Evolutionary conservation across 2,888 invertebrate genomes (phyloP).

Genomic region (Hirtodrosophila confusa): DNA sequence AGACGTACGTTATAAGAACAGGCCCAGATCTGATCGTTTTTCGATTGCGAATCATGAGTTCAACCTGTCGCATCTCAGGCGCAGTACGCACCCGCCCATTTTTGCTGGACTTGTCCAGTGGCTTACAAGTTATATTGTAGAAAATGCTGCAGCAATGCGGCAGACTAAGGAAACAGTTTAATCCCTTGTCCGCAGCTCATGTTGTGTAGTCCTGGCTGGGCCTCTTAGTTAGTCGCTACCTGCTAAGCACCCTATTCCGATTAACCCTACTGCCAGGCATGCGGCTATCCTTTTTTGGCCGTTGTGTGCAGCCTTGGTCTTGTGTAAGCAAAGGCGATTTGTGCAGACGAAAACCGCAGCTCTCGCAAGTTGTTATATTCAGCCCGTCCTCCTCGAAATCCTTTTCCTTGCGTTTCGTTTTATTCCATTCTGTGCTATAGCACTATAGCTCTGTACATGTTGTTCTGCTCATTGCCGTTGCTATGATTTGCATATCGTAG

Average conservation of each 20-base stretch:
- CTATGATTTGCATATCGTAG: conserved; percentile 78
- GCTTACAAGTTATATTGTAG: conserved; percentile 7
- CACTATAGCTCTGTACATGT: conserved; percentile 29
- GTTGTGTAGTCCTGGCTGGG: conserved; percentile 20
- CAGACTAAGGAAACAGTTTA: conserved; percentile 41
- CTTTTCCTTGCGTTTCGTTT: conserved; percentile 61
- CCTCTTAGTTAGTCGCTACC: conserved; percentile 43
- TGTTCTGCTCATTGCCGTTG: conserved; percentile 60
- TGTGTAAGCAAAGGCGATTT: conserved; percentile 77
- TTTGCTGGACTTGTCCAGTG: not conserved
- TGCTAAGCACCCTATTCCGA: conserved; percentile 37
- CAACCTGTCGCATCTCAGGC: not conserved
- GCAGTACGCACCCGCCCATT: conserved; percentile 14
- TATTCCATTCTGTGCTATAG: conserved; percentile 40
- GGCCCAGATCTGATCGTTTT: conserved; percentile 3
- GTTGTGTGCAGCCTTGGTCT: conserved; percentile 62
- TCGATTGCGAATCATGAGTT: too few relatives aligned
- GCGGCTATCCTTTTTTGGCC: conserved; percentile 28
- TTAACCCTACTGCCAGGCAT: conserved; percentile 17
- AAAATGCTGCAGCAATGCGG: conserved; percentile 44
- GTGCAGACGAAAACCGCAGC: conserved; percentile 72
- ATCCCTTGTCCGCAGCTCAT: conserved; percentile 52
- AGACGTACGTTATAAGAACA: too few relatives aligned
- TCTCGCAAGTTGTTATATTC: conserved; percentile 74
- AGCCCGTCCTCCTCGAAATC: conserved; percentile 61